Evolutionary conservation across 92 coral and sea anemone species (phyloP).

Genomic region (Ricordea florida): DNA sequence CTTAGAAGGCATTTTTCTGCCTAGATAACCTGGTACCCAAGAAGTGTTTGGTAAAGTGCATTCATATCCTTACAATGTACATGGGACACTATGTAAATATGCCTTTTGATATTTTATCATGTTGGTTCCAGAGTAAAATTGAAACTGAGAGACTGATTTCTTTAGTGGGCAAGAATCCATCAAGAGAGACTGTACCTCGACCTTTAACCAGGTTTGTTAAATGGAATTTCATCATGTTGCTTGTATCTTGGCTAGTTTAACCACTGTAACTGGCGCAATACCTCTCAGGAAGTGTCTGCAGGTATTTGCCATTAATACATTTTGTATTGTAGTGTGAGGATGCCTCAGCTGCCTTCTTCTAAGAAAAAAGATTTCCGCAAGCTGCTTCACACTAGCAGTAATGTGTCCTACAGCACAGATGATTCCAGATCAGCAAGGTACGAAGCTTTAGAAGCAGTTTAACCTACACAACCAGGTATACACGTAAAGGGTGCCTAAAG

Average conservation of each 20-base stretch:
- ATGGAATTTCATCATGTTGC: no score
- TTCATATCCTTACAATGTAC: no score
- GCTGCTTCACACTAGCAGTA: conserved; percentile 53
- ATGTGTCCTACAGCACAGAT: conserved; percentile 3
- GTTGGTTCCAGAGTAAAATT: conserved; percentile 71
- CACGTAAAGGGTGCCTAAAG: no score
- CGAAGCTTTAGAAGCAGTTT: no score
- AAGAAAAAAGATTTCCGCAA: conserved; percentile 75
- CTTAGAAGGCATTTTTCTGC: no score
- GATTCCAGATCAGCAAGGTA: conserved; percentile 14
- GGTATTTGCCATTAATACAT: neutral
- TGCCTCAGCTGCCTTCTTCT: conserved; percentile 69
- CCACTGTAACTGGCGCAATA: no score
- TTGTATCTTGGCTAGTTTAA: no score
- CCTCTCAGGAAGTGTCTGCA: no score
- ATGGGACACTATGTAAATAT: no score
- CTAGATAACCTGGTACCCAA: no score
- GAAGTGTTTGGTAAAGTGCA: no score
- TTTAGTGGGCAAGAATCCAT: conserved; percentile 70
- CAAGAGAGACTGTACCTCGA: conserved; percentile 70
- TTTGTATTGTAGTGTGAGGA: conserved; percentile 57
- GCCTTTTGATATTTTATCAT: neutral
- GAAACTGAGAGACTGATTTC: conserved; percentile 90
- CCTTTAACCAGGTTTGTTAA: conserved; percentile 65
- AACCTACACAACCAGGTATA: no score